These are phyloP conservation scores for Agrotis puta DNA, from an alignment of 2,888 invertebrate genomes.

Conservation along the genomic window DNA sequence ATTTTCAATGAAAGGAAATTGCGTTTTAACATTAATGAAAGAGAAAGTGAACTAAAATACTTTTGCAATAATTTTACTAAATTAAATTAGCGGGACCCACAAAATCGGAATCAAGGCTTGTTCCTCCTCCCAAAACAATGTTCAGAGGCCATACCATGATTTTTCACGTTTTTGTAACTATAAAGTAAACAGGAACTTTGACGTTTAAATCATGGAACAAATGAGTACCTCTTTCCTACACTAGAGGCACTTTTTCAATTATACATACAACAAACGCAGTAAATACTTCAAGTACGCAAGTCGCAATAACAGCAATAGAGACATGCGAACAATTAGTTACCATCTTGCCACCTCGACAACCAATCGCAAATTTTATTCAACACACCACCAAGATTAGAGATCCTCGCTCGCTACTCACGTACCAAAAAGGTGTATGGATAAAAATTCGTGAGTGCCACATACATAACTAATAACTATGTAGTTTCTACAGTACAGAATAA, in stretches of 20 bases:
- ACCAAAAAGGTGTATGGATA: conserved; percentile 55
- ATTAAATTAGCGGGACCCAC: background rate
- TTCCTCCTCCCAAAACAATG: background rate
- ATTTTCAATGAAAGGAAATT: background rate
- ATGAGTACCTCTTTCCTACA: no score
- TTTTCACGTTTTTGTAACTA: no score
- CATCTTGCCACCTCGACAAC: conserved; percentile 2
- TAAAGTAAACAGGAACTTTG: no score
- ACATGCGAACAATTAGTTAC: background rate
- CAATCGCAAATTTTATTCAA: conserved; percentile 53
- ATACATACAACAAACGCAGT: no score
- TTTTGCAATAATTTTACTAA: background rate
- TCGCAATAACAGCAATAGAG: background rate
- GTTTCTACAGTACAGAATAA: conserved; percentile 68
- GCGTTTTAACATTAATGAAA: background rate
- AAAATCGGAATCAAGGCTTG: background rate
- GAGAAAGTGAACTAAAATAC: background rate
- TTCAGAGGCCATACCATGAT: no score
- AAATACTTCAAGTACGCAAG: no score
- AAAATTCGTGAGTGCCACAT: conserved; percentile 64
- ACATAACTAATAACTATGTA: conserved; percentile 65
- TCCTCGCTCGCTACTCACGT: conserved; percentile 39
- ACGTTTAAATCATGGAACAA: no score
- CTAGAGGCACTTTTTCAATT: no score
- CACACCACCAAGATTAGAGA: conserved; percentile 55